These are phyloP conservation scores for Drosophila prolongata DNA, from an alignment of 2,888 invertebrate species.

Conservation along the genomic window DNA sequence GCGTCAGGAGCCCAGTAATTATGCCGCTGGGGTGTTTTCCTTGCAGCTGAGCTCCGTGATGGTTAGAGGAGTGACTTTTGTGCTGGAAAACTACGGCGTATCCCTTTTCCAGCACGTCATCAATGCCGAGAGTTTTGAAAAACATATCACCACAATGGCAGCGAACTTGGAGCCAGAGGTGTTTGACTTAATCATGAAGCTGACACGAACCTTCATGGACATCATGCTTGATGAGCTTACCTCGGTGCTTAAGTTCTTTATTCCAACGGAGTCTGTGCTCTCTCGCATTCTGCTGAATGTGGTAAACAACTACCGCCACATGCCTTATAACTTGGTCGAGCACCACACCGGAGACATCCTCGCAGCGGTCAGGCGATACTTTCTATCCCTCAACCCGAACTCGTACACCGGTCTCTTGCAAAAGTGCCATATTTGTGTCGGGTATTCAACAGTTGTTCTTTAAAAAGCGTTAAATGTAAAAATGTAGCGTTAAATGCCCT, in stretches of 20 bases:
- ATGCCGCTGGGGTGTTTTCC: conserved; percentile 32
- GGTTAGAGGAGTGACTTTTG: conserved; percentile 32
- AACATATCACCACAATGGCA: conserved; percentile 52
- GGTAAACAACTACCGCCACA: conserved; percentile 12
- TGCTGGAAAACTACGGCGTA: conserved; percentile 30
- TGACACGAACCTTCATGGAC: conserved; percentile 58
- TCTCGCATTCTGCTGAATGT: conserved; percentile 53
- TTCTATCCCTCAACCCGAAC: conserved; percentile 61
- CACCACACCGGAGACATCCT: conserved; percentile 41
- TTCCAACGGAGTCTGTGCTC: conserved; percentile 70
- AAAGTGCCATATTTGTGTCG: conserved; percentile 58
- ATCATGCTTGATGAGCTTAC: conserved; percentile 36
- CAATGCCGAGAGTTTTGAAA: conserved; percentile 57
- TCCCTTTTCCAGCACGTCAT: conserved; percentile 51
- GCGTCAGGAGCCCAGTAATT: conserved; percentile 25
- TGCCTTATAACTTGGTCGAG: conserved; percentile 12
- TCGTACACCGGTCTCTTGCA: not conserved
- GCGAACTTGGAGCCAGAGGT: conserved; percentile 15
- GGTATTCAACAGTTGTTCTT: conserved; percentile 51
- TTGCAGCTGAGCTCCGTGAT: conserved; percentile 42
- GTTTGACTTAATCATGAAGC: conserved; percentile 49
- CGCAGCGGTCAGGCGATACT: conserved; percentile 42
- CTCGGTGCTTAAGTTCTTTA: conserved; percentile 43
- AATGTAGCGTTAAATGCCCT: no score
- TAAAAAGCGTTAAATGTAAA: no score